phyloP scores from a whole-genome alignment of 2,888 invertebrate genomes.

The Phalangium opilio region DNA sequence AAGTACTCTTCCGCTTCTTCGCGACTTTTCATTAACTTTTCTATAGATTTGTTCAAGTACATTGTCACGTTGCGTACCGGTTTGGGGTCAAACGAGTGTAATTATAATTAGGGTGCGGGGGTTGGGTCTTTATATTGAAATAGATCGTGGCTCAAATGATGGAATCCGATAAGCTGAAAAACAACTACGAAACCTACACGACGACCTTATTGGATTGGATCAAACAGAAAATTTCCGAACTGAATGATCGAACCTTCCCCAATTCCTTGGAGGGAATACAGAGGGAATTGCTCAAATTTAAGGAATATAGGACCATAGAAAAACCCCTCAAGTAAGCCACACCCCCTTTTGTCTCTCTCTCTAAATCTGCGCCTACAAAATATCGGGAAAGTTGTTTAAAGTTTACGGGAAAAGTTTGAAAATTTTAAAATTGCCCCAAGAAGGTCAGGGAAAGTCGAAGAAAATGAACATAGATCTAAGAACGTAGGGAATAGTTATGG shows the following conservation, averaged over 20 bases:
- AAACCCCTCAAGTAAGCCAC: constrained; percentile 81
- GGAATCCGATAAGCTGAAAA: constrained; percentile 82
- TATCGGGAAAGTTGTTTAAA: too few relatives aligned
- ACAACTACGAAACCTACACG: constrained; percentile 69
- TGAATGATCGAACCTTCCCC: constrained; percentile 76
- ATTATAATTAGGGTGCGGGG: too few relatives aligned
- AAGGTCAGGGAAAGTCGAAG: too few relatives aligned
- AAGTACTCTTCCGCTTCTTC: constrained; percentile 26
- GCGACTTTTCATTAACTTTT: background rate
- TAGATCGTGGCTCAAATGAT: constrained; percentile 93
- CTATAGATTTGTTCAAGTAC: background rate
- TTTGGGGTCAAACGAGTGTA: too few relatives aligned
- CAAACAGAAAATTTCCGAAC: constrained; percentile 56
- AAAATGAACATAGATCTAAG: too few relatives aligned
- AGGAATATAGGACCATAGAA: constrained; percentile 87
- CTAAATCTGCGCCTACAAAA: too few relatives aligned
- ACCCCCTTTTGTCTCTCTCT: too few relatives aligned
- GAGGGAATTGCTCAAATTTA: constrained; percentile 70
- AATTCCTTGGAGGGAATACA: constrained; percentile 87
- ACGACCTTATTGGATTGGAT: constrained; percentile 87
- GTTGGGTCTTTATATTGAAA: too few relatives aligned
- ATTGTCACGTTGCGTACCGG: background rate
- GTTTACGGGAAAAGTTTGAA: too few relatives aligned
- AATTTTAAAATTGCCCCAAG: too few relatives aligned
- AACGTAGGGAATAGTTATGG: too few relatives aligned